phyloP scores from a whole-genome alignment of 2,888 invertebrate genomes.

The Blomia tropicalis region DNA sequence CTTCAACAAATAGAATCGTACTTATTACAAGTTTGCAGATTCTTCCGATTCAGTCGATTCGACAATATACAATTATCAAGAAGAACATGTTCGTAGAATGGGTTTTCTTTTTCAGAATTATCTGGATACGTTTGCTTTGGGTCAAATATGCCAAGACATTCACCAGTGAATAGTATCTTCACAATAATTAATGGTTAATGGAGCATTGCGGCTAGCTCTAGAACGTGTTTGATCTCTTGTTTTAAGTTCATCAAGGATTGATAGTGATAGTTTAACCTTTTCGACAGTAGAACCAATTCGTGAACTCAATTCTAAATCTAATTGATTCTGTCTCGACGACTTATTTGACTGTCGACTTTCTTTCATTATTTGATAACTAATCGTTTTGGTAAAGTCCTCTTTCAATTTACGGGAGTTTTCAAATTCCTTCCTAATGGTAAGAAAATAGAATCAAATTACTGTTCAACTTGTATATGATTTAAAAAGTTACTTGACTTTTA shows the following conservation, averaged over 20 bases:
- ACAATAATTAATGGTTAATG: neutral
- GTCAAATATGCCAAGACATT: slow-evolving; percentile 18
- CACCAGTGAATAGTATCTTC: slow-evolving; percentile 3
- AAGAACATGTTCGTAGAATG: slow-evolving; percentile 88
- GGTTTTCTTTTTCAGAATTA: slow-evolving; percentile 42
- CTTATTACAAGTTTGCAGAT: too few species aligned
- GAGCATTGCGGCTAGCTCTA: too few species aligned
- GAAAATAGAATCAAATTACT: too few species aligned
- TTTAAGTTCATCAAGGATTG: too few species aligned
- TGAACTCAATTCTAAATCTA: neutral
- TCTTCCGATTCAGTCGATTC: neutral
- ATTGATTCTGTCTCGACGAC: too few species aligned
- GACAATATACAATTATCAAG: slow-evolving; percentile 48
- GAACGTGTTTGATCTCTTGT: too few species aligned
- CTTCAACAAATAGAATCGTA: too few species aligned
- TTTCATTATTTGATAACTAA: slow-evolving; percentile 12
- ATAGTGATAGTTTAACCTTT: neutral
- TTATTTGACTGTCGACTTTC: slow-evolving; percentile 4
- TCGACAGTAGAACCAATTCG: slow-evolving; percentile 7
- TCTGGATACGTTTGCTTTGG: slow-evolving; percentile 3
- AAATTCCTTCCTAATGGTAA: neutral
- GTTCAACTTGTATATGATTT: too few species aligned
- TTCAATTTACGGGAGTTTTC: neutral
- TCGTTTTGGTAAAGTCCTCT: neutral
- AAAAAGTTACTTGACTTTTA: neutral